Base-by-base conservation (phyloP, 1,140 invertebrate genomes). In the Sycophila sp. region DNA sequence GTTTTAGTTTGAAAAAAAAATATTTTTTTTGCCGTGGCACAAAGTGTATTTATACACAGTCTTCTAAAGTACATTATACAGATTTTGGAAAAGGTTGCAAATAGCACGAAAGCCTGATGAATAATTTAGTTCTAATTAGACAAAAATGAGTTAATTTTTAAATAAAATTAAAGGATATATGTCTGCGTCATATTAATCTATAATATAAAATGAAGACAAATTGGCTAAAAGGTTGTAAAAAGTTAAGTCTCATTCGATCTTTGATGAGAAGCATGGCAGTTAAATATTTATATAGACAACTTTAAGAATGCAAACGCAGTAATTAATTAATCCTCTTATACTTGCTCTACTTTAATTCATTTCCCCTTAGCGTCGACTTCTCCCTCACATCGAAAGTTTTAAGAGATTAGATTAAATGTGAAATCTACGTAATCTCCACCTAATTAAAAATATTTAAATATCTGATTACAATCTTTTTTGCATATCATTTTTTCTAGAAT, bases 281-380 rank as follows among this genome's bases (percentile, higher is more conserved):
- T 40, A 3, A 15, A 42, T 15, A 4, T 42, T 3, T 42, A 42
- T 42, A 42, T 30, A 59, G 8, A n/a, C 28, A 11, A 8, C 32
- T 64, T 32, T 53, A 19, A 36, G 58, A 62, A 30, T n/a, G 36
- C 56, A n/a, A 55, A 55, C 58, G 24, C 36, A 42, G 47, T 36
- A 53, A 69, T 63, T 62, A 63, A 69, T 62, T 62, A 63, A 69
- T 69, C 17, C 19, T 38, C 62, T 28, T 30, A 45, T 62, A 55
- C 68, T 49, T 63, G 34, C 42, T 62, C 58, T 38, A 62, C 4
- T 69, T 63, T 32, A 63, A 69, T 28, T 62, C 62, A 59, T 66
- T 67, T 58, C 38, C 17, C 32, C 38, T 56, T 58, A 58, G 26
- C 40, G 42, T 49, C 47, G 17, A 45, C 68, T 62, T 62, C 53